These are phyloP conservation scores for Norana najaformis DNA, from an alignment of 2,888 invertebrate species.

Conservation along the genomic window DNA sequence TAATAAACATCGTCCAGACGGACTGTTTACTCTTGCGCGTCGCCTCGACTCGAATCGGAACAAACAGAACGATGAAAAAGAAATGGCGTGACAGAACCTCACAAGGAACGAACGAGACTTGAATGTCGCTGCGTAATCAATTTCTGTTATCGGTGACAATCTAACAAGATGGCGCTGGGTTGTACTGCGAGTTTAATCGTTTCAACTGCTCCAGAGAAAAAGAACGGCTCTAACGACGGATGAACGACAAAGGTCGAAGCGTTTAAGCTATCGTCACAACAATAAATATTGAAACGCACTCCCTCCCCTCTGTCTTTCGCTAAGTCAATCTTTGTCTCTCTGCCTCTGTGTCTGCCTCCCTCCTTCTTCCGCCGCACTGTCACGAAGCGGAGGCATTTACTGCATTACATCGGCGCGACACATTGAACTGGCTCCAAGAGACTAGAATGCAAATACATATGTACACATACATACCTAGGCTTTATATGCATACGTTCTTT, in stretches of 20 bases:
- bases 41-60: neutral
- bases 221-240: no score
- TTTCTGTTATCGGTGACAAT: conserved; percentile 5
- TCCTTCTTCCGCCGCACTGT: neutral
- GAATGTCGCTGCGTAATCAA: neutral
- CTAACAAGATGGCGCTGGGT: neutral
- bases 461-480: no score
- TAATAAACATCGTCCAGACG: neutral
- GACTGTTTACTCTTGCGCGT: neutral
- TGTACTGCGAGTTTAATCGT: neutral
- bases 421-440: neutral
- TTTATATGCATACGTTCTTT: conserved; percentile 1
- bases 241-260: neutral
- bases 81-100: neutral
- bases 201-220: neutral
- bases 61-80: neutral
- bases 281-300: neutral
- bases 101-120: neutral
- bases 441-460: no score
- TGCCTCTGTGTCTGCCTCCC: neutral
- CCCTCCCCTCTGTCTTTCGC: no score
- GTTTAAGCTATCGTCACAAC: neutral
- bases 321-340: neutral
- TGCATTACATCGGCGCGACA: neutral
- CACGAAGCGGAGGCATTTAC: neutral